Evolutionary conservation across 2,797 vertebrate genomes (phyloP).

Genomic region (Brachymystax lenok): DNA sequence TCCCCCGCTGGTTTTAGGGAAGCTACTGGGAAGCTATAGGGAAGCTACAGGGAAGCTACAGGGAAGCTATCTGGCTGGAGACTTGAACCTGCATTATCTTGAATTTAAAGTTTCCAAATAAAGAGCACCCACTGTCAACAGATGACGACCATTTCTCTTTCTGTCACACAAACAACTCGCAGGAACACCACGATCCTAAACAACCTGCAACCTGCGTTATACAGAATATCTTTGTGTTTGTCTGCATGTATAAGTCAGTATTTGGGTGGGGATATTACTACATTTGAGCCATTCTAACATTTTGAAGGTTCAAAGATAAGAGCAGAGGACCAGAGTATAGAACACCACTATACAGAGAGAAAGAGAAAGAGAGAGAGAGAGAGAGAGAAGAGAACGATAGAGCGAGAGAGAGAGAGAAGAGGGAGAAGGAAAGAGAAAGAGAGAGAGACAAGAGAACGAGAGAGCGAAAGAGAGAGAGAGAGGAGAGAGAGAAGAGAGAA

Average conservation of each 20-base stretch:
- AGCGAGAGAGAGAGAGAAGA: neutral
- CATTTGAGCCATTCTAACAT: neutral
- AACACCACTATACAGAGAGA: neutral
- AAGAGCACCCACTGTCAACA: constrained; percentile 52
- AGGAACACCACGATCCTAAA: constrained; percentile 28
- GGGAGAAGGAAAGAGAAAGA: too few relatives aligned
- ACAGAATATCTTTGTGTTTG: neutral
- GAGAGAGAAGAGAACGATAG: neutral
- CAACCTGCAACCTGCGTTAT: neutral
- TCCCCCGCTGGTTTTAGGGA: too few relatives aligned
- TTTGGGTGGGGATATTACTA: neutral
- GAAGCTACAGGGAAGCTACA: too few relatives aligned
- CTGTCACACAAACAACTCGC: constrained; percentile 60
- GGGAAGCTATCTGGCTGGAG: constrained; percentile 35
- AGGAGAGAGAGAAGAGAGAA: too few relatives aligned
- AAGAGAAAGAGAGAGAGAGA: neutral
- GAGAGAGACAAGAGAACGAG: too few relatives aligned
- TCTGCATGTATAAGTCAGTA: neutral
- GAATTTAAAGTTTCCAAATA: constrained; percentile 60
- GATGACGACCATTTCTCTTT: constrained; percentile 31
- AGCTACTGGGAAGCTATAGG: too few relatives aligned
- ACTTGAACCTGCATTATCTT: constrained; percentile 65
- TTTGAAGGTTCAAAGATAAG: neutral
- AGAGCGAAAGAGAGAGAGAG: too few relatives aligned
- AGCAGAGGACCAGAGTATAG: neutral